A percentile compares a stretch with the other conserved stretches of the same genome.
phyloP scores from a whole-genome alignment of 53 echinoderm and acorn worm genomes.

The Henricia sp. region DNA sequence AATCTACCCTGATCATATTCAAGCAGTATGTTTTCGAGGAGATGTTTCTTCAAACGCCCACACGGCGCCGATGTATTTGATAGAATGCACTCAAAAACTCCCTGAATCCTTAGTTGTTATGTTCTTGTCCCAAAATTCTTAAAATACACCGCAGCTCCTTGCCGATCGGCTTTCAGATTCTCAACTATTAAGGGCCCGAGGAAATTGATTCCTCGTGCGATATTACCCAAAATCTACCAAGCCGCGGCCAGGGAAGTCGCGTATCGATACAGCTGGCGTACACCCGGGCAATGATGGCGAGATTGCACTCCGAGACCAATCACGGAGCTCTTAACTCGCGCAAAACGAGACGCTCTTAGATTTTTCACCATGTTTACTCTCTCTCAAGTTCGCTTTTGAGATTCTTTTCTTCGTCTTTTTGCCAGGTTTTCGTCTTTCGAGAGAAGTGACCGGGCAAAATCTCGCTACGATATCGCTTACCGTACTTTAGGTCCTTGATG shows the following conservation, averaged over 20 bases:
- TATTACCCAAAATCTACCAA: not conserved
- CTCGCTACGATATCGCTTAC: conserved; percentile 49
- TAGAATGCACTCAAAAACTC: no score
- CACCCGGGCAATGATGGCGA: not conserved
- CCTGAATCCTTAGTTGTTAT: no score
- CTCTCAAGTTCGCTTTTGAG: conserved; percentile 12
- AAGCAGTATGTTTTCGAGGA: no score
- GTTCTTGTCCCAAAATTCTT: not conserved
- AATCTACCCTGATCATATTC: no score
- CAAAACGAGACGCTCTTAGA: conserved; percentile 46
- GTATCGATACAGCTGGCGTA: not conserved
- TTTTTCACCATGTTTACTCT: conserved; percentile 24
- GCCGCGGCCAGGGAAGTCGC: not conserved
- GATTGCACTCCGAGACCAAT: conserved; percentile 1
- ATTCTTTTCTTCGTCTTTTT: conserved; percentile 1
- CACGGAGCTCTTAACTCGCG: conserved; percentile 33
- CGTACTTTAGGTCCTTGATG: conserved; percentile 2
- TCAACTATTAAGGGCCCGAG: not conserved
- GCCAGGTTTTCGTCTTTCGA: not conserved
- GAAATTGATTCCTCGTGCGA: conserved; percentile 12
- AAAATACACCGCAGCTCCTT: not conserved
- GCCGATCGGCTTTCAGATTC: not conserved
- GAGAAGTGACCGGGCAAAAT: conserved; percentile 8
- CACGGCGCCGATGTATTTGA: no score
- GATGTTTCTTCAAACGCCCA: no score